These are phyloP conservation scores for Diaphora mendica DNA, from an alignment of 2,888 invertebrate genomes.

Conservation along the genomic window DNA sequence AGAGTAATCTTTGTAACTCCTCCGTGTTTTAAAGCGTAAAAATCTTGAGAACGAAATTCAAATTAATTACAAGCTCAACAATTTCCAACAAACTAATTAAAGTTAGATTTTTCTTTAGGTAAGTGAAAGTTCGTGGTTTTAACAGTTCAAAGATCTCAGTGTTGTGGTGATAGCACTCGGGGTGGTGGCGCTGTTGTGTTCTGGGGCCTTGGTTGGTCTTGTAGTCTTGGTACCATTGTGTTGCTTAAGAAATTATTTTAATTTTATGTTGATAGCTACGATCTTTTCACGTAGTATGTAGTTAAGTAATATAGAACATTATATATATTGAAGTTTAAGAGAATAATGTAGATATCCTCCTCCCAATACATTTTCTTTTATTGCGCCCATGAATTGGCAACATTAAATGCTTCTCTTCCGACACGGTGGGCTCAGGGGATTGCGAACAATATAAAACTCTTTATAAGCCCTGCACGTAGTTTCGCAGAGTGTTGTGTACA, in stretches of 20 bases:
- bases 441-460: background rate
- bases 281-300: background rate
- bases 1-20: background rate
- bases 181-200: background rate
- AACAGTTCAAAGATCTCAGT: constrained; percentile 9
- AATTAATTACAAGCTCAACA: constrained; percentile 8
- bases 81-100: constrained; percentile 14
- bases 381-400: constrained; percentile 2
- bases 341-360: background rate
- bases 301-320: background rate
- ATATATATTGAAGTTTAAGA: background rate
- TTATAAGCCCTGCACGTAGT: constrained; percentile 8
- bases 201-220: background rate
- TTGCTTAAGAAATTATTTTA: constrained; percentile 1
- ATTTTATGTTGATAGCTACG: constrained; percentile 6
- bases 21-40: background rate
- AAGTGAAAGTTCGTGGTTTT: constrained; percentile 6
- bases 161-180: background rate
- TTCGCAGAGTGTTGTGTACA: background rate
- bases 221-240: background rate
- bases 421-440: background rate
- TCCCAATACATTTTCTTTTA: constrained; percentile 1
- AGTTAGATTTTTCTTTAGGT: constrained; percentile 7
- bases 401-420: constrained; percentile 4
- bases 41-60: background rate